A percentile compares a stretch with the other conserved stretches of the same genome.
Conservation (phyloP, 2,797 vertebrate species). For the Florisuga fusca region DNA sequence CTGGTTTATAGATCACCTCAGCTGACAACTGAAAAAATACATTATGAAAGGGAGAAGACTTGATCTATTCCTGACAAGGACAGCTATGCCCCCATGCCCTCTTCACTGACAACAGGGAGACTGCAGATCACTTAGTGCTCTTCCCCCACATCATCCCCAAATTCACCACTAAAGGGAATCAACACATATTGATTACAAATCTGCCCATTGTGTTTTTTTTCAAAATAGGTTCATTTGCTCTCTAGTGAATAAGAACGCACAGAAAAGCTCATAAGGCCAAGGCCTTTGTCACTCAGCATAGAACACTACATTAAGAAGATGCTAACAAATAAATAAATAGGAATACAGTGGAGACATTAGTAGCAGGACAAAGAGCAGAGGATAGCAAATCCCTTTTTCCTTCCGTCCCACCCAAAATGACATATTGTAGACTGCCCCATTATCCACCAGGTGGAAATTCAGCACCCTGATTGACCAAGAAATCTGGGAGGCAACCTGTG, state of each 20-base stretch:
- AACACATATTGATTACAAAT: rapidly evolving
- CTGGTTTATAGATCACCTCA: background rate
- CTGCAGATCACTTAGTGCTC: background rate
- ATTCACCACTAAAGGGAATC: background rate
- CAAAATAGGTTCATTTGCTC: background rate
- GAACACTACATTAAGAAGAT: background rate
- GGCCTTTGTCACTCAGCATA: background rate
- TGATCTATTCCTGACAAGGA: background rate
- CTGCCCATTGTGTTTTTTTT: rapidly evolving
- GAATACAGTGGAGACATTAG: no score
- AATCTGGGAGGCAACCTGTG: rapidly evolving
- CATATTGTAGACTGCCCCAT: rapidly evolving
- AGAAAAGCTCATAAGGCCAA: background rate
- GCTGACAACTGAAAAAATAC: background rate
- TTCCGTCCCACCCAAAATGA: background rate
- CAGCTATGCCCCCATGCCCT: background rate
- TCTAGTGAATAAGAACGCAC: background rate
- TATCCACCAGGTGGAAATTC: background rate
- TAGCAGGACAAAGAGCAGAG: rapidly evolving
- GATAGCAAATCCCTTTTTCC: background rate
- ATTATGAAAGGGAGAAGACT: background rate
- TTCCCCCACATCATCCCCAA: background rate
- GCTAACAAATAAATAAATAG: background rate
- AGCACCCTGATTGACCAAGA: background rate
- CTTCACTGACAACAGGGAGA: background rate